Percentiles rank a stretch among this genome's conserved stretches.
Conservation (phyloP, 2,113 vertebrate species). For the Sapayoa aenigma region DNA sequence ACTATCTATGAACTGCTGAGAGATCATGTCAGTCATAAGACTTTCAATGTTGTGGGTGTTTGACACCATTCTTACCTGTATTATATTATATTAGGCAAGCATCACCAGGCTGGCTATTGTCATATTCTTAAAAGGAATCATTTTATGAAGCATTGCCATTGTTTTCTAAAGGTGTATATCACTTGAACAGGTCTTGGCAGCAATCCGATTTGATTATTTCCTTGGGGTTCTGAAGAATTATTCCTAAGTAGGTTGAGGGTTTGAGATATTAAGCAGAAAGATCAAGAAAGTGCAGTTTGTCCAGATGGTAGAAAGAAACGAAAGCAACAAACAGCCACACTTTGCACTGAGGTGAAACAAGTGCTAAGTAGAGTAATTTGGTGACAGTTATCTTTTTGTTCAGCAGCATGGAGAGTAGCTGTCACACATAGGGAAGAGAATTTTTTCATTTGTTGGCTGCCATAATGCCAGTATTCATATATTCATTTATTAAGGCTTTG, state of each 20-base stretch:
- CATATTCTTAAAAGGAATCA: constrained; percentile 36
- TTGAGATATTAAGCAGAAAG: not conserved
- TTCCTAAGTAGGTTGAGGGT: not conserved
- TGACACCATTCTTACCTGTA: not conserved
- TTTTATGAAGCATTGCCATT: constrained; percentile 14
- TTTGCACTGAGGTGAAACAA: not conserved
- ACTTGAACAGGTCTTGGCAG: not conserved
- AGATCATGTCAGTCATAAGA: not conserved
- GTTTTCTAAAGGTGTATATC: not conserved
- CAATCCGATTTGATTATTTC: not conserved
- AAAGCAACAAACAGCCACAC: not conserved
- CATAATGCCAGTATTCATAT: not conserved
- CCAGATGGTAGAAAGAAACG: not conserved
- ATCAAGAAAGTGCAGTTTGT: not conserved
- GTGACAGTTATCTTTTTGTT: not conserved
- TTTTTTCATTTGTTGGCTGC: not conserved
- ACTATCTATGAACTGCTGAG: not conserved
- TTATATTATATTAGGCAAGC: no score
- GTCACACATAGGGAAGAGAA: not conserved
- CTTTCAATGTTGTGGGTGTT: not conserved
- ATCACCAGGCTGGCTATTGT: constrained; percentile 13
- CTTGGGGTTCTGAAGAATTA: not conserved
- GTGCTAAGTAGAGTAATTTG: not conserved
- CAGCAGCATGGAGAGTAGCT: not conserved
- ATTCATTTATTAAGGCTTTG: not conserved